phyloP scores from a whole-genome alignment of 2,113 vertebrate genomes.

The Lonchura striata region DNA sequence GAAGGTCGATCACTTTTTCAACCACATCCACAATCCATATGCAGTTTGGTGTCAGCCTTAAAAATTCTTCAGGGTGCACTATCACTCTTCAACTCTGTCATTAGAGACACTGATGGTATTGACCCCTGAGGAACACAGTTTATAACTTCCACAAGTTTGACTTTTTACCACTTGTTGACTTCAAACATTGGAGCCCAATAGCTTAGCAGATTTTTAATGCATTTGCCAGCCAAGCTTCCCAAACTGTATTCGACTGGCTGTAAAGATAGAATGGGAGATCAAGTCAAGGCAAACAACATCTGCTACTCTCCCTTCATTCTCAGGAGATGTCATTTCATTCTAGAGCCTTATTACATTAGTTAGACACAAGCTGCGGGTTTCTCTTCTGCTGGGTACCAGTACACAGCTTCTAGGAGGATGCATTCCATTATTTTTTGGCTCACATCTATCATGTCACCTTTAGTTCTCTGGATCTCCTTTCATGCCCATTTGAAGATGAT shows the following conservation, averaged over 20 bases:
- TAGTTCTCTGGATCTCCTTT: not conserved
- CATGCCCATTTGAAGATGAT: not conserved
- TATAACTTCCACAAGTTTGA: not conserved
- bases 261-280: not conserved
- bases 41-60: not conserved
- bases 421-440: not conserved
- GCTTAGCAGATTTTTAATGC: not conserved
- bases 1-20: not conserved
- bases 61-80: not conserved
- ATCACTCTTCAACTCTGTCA: too few relatives aligned
- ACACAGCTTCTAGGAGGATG: not conserved
- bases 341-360: not conserved
- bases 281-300: not conserved
- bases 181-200: not conserved
- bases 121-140: not conserved
- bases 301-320: not conserved
- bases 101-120: not conserved
- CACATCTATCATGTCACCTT: not conserved
- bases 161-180: not conserved
- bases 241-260: not conserved
- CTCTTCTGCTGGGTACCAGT: not conserved
- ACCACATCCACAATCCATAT: accelerated
- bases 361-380: not conserved
- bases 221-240: not conserved
- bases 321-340: not conserved